Evolutionary conservation across 1,140 invertebrate species (phyloP), one percentile per base, ranked within the genome.

Genomic region (Polypedilum vanderplanki): DNA sequence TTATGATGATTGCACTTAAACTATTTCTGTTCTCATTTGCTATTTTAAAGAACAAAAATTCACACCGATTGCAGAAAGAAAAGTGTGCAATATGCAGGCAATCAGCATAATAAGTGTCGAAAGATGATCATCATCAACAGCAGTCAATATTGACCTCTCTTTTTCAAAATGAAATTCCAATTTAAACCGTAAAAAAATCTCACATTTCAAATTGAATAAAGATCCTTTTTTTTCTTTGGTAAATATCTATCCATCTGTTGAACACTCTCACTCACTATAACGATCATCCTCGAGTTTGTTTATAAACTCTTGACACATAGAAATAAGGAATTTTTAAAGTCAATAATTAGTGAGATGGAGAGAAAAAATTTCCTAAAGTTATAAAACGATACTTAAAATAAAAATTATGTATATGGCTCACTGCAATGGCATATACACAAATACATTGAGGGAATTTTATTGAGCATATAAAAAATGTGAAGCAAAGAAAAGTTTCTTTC

Each of bases 201-300:
- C 46, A 57, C 12, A 57, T 57, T 57, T 57, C 46, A 57, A 12
- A 12, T 57, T 12, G 46, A 57, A 57, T 4, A 57, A 15, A 57
- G 46, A n/a, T n/a, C 46, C n/a, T 57, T 33, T 33, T n/a, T 33
- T 33, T 33, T 33, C 24, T 57, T 12, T 57, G 46, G 12, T 57
- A 57, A 57, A 57, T 15, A 57, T 33, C 24, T 3, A 33, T 57
- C 46, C 46, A 57, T 57, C 46, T 57, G 46, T 57, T 57, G 46
- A 57, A 57, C 46, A 57, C 46, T 57, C 46, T 57, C 3, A 33
- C 12, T 12, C 46, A 57, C 12, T 57, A n/a, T n/a, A 57, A 57
- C n/a, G 46, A 57, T 57, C 46, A 57, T 57, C 46, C 46, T 57
- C 46, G 46, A 57, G 46, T 57, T 57, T 57, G 46, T 57, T 57